These are phyloP conservation scores for Pavo muticus DNA, from an alignment of 2,113 vertebrate genomes.

Conservation along the genomic window DNA sequence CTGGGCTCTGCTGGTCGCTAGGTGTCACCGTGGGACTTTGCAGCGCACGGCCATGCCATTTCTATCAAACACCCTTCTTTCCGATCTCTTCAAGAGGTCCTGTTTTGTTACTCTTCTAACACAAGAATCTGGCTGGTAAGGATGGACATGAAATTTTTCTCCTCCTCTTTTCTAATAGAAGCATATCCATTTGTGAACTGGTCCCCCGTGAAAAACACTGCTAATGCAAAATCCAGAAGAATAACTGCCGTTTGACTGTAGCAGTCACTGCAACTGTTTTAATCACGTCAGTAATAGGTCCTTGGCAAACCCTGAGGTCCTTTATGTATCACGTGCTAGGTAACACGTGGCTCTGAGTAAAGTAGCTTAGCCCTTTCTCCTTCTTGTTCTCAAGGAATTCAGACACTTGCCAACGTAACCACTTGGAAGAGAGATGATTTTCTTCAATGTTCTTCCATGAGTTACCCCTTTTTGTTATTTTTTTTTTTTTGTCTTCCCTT, in stretches of 20 bases:
- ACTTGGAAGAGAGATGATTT: background rate
- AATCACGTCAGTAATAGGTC: accelerated
- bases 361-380: background rate
- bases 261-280: background rate
- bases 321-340: background rate
- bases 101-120: background rate
- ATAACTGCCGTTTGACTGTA: background rate
- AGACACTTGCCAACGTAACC: no score
- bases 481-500: background rate
- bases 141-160: accelerated
- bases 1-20: slow-evolving; percentile 18
- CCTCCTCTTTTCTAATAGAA: background rate
- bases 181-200: background rate
- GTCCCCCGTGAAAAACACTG: background rate
- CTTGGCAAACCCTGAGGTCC: background rate
- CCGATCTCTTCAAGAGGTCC: no score
- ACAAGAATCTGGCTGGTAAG: no score
- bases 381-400: background rate
- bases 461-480: background rate
- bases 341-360: background rate
- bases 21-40: slow-evolving; percentile 60
- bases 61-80: background rate
- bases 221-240: background rate
- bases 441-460: background rate
- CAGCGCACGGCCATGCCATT: accelerated